These are phyloP conservation scores for zebrafish (Danio rerio) DNA, from an alignment of 2,113 vertebrate species.

Conservation along the genomic window DNA sequence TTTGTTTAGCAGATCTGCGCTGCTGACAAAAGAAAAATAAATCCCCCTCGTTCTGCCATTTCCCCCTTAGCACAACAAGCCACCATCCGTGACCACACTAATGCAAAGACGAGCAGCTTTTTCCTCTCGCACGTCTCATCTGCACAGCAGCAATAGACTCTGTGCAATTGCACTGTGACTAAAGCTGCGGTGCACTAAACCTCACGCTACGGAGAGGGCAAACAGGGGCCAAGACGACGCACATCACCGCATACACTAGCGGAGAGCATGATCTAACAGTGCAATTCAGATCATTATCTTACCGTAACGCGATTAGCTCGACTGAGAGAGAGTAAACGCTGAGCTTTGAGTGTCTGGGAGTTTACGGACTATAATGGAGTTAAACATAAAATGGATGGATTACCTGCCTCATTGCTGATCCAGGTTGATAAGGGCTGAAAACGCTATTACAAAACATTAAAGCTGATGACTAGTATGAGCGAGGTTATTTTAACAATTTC, in stretches of 20 bases:
- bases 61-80: slow-evolving; percentile 25
- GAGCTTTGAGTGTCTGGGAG: slow-evolving; percentile 15
- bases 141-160: background rate
- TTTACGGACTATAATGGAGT: slow-evolving; percentile 50
- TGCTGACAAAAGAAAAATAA: slow-evolving; percentile 34
- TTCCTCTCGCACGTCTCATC: slow-evolving; percentile 2
- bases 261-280: background rate
- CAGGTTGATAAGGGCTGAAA: background rate
- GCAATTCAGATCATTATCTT: slow-evolving; percentile 29
- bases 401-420: slow-evolving; percentile 20
- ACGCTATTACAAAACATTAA: background rate
- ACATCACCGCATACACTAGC: background rate
- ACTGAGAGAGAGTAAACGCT: background rate
- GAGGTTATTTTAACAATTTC: background rate
- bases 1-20: slow-evolving; percentile 28
- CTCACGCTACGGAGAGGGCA: slow-evolving; percentile 1
- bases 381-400: slow-evolving; percentile 56
- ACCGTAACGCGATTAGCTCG: background rate
- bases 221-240: background rate
- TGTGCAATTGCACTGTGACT: slow-evolving; percentile 14
- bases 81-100: slow-evolving; percentile 15
- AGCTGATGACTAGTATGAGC: background rate
- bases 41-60: background rate
- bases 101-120: slow-evolving; percentile 8
- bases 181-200: slow-evolving; percentile 25